Conservation (phyloP, 2,797 vertebrate genomes). For the Ammospiza maritima region DNA sequence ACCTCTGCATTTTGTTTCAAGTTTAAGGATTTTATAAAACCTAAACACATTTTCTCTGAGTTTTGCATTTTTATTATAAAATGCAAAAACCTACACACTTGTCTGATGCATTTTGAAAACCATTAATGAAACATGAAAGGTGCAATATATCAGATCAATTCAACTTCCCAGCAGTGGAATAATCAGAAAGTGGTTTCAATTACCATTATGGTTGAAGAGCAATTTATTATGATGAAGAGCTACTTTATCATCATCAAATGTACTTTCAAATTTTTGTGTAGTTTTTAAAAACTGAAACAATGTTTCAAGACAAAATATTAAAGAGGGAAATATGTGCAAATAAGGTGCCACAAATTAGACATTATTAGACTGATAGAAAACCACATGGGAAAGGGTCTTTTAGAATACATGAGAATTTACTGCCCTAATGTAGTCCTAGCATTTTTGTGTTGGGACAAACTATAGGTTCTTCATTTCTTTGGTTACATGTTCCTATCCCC, state of each 20-base stretch:
- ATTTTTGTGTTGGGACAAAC: not conserved
- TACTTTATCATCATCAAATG: not conserved
- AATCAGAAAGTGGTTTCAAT: not conserved
- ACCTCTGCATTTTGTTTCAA: not conserved
- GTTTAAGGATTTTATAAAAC: not conserved
- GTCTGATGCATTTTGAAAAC: not conserved
- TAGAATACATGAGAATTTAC: not conserved
- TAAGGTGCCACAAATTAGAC: not conserved
- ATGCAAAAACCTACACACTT: not conserved
- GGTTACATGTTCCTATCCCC: not conserved
- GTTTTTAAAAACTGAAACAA: not conserved
- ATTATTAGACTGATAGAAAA: not conserved
- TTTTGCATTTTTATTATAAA: not conserved
- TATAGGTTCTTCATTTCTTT: not conserved
- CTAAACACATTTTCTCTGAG: accelerated
- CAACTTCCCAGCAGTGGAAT: not conserved
- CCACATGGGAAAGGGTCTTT: accelerated
- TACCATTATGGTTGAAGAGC: not conserved
- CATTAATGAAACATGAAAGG: not conserved
- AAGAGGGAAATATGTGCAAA: not conserved
- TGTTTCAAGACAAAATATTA: not conserved
- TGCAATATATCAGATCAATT: not conserved
- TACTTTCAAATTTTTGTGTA: not conserved
- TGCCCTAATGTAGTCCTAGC: not conserved
- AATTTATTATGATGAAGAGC: not conserved